Evolutionary conservation across 1,140 invertebrate species (phyloP).

Genomic region (Drosophila nasuta): DNA sequence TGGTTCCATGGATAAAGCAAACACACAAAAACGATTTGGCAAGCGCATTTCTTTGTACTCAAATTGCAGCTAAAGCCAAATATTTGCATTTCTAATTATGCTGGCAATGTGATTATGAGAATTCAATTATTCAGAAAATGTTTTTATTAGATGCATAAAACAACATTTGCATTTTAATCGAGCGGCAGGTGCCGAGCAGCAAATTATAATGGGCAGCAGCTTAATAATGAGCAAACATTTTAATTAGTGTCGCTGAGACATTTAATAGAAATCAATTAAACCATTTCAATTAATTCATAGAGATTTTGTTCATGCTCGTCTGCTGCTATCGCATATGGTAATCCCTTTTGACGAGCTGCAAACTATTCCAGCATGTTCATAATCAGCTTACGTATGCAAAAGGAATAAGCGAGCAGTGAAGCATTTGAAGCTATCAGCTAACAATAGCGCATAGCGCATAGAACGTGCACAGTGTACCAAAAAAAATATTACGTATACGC

Average conservation of each 20-base stretch:
- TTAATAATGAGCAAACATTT: neutral
- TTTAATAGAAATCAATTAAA: neutral
- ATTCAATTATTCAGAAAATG: conserved; percentile 17
- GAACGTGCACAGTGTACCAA: neutral
- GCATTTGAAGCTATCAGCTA: conserved; percentile 59
- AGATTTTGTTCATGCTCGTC: neutral
- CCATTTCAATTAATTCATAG: conserved; percentile 6
- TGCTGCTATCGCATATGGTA: conserved; percentile 19
- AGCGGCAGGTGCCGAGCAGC: neutral
- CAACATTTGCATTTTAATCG: too few relatives aligned
- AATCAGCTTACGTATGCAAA: conserved; percentile 9
- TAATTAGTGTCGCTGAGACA: conserved; percentile 1
- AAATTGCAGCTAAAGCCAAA: conserved; percentile 15
- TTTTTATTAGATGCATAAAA: neutral
- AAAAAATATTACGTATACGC: conserved; percentile 51
- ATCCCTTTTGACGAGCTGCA: conserved; percentile 44
- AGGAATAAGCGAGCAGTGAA: conserved; percentile 18
- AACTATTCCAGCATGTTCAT: neutral
- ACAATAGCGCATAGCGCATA: neutral
- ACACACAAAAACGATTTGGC: neutral
- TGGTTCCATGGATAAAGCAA: conserved; percentile 7
- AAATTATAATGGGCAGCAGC: too few relatives aligned
- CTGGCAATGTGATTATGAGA: conserved; percentile 19
- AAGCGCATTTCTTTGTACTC: neutral
- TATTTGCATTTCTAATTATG: conserved; percentile 12